phyloP scores from a whole-genome alignment of 2,797 vertebrate genomes.

The Falco columbarius region DNA sequence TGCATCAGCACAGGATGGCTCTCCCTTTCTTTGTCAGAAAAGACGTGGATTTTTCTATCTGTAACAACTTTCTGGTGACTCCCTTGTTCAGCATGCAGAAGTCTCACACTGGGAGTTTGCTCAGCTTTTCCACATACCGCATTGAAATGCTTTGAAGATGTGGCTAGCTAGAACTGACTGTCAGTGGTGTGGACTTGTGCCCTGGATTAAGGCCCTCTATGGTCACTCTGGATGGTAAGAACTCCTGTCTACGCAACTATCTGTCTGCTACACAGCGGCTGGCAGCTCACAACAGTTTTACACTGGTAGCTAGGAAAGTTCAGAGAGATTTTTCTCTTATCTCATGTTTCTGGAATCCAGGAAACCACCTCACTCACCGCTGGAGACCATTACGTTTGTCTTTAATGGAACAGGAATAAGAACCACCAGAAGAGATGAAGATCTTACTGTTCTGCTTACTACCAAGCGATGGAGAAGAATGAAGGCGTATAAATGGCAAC shows the following conservation, averaged over 20 bases:
- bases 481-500: rapidly evolving
- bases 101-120: background rate
- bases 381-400: background rate
- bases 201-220: background rate
- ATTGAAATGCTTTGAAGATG: background rate
- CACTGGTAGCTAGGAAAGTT: background rate
- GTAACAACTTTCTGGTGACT: background rate
- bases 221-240: no score
- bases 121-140: background rate
- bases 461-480: background rate
- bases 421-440: background rate
- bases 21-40: background rate
- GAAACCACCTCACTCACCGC: background rate
- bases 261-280: background rate
- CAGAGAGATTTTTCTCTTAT: background rate
- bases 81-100: background rate
- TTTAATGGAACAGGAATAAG: background rate
- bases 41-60: background rate
- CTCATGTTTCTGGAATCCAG: background rate
- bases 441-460: background rate
- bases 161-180: background rate
- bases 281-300: background rate
- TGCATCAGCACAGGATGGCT: background rate
- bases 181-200: background rate
- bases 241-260: background rate